These are phyloP conservation scores for Ectropis crepuscularia DNA, from an alignment of 2,888 invertebrate genomes.

Conservation along the genomic window DNA sequence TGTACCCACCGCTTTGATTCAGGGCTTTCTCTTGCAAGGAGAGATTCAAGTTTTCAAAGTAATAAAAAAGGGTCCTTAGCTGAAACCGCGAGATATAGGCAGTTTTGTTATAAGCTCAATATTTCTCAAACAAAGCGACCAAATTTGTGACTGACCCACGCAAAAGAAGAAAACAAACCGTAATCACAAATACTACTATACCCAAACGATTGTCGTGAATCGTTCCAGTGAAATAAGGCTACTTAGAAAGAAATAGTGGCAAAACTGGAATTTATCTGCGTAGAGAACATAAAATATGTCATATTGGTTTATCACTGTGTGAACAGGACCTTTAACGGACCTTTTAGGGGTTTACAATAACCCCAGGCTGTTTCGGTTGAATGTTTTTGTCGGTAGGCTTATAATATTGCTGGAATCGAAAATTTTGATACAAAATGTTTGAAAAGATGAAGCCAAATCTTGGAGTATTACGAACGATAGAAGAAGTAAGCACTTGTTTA, in stretches of 20 bases:
- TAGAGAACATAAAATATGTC: conserved; percentile 48
- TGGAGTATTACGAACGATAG: neutral
- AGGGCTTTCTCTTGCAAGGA: too few species aligned
- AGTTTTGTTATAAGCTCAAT: neutral
- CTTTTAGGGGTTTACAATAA: conserved; percentile 43
- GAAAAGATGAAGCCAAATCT: neutral
- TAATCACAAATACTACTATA: conserved; percentile 24
- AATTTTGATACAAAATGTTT: neutral
- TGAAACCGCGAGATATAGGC: too few species aligned
- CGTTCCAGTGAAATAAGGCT: conserved; percentile 32
- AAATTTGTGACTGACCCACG: conserved; percentile 3
- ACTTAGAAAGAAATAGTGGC: conserved; percentile 43
- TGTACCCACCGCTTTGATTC: too few species aligned
- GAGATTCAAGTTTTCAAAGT: too few species aligned
- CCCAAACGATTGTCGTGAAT: conserved; percentile 26
- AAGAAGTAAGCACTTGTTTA: neutral
- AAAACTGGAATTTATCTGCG: conserved; percentile 47
- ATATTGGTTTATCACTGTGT: conserved; percentile 68
- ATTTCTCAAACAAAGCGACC: neutral
- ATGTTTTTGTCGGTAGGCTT: conserved; percentile 19
- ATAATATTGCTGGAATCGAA: conserved; percentile 10
- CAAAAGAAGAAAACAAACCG: conserved; percentile 26
- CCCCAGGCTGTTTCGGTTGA: conserved; percentile 17
- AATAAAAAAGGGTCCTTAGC: neutral
- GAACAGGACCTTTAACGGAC: conserved; percentile 58